Base-by-base conservation (phyloP, 2,797 vertebrate species). In the Yasuhikotakia modesta region DNA sequence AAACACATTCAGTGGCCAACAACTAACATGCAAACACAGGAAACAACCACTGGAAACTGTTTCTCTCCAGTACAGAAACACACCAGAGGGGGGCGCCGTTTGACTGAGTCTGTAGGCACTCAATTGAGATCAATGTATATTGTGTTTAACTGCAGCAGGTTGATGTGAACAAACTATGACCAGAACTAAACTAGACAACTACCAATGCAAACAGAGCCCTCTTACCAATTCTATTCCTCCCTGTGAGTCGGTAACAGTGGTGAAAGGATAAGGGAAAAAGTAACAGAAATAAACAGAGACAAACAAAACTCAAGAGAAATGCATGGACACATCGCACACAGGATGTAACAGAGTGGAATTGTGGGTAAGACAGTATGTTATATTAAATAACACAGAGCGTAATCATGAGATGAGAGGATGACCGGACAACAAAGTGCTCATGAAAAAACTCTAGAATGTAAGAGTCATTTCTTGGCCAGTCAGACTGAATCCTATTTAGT, bases 151-250 rank as follows among this genome's bases (percentile, higher is more conserved):
- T 58, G 24, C 35, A 66, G 11, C 69, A 60, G 8, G 24, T 67
- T 5, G 43, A 30, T 4, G 35, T 39, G 45, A 61, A 35, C 13
- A 3, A 14, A 58, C 12, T 27, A 48, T 16, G 0, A n/a, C 30
- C 30, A 71, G 19, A 27, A 66, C 70, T 82, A 80, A 32, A 87
- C 16, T 61, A 61, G 24, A 86, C 67, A 81, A 57, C 74, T 80
- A 79, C 43, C 24, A 45, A 53, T 74, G 8, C 58, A 72, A 86
- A 68, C 35, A 48, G 46, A 77, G 48, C 82, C 57, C 87, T 87
- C 94, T 96, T 95, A 96, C 94, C 95, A 83, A 96, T 94, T 93
- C 90, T 95, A 93, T 95, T 95, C 90, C 92, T 90, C 87, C 94
- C 95, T 96, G 93, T 85, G 87, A 92, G 92, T 87, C 89, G 83